These are phyloP conservation scores for Nibea coibor DNA, from an alignment of 2,113 vertebrate species.

Conservation along the genomic window DNA sequence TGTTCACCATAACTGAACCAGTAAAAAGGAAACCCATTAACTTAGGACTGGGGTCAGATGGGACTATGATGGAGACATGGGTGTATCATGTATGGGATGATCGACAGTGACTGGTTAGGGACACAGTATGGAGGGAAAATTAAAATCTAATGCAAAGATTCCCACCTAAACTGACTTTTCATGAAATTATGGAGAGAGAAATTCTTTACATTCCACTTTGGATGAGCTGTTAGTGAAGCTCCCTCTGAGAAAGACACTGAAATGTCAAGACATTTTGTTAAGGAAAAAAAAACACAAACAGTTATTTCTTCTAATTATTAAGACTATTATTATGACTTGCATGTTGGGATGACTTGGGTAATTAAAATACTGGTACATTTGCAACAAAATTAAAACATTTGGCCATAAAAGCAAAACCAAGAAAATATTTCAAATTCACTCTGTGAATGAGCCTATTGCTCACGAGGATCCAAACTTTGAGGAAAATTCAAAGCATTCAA, in stretches of 20 bases:
- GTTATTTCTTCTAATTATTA: constrained; percentile 1
- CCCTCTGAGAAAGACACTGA: no score
- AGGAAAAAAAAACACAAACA: not conserved
- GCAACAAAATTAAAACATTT: constrained; percentile 24
- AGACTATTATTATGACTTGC: not conserved
- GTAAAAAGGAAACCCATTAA: not conserved
- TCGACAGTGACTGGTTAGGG: not conserved
- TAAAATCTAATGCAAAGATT: constrained; percentile 9
- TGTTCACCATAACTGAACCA: not conserved
- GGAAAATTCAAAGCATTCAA: constrained; percentile 30
- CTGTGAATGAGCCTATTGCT: not conserved
- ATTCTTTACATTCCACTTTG: not conserved
- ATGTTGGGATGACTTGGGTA: constrained; percentile 7
- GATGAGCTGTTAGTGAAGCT: not conserved
- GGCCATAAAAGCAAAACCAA: constrained; percentile 36
- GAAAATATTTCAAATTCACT: not conserved
- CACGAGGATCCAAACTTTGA: constrained; percentile 5
- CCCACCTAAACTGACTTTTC: not conserved
- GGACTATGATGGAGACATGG: not conserved
- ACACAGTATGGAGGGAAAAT: not conserved
- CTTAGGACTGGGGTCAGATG: not conserved
- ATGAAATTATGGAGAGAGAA: not conserved
- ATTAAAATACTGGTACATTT: not conserved
- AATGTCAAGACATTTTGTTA: not conserved
- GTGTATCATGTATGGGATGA: no score